Base-by-base conservation (phyloP, 1,140 invertebrate species). In the Lepidostoma basale region DNA sequence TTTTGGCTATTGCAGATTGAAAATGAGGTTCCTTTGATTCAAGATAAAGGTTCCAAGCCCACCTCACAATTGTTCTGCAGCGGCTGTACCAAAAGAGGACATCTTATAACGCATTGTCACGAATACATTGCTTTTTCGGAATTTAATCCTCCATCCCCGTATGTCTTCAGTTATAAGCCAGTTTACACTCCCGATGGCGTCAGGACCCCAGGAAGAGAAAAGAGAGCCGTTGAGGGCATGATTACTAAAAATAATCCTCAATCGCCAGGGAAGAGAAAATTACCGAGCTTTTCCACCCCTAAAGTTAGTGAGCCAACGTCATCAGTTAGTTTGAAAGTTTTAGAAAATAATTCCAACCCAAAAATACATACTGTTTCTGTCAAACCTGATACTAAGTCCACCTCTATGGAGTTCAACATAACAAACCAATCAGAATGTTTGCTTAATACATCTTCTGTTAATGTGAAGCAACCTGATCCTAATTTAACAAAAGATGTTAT, bases 1-100 rank as follows among this genome's bases (percentile, higher is more conserved):
- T 39, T 66, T 58, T 47, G n/a, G n/a, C n/a, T n/a, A n/a, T 72
- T 72, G 10, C 56, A 72, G 70, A 23, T 58, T 2, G 65, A 23
- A 30, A 68, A 68, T 56, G 66, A 68, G 62, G 58, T 62, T 33
- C 70, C 70, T 44, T 39, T 72, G 36, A 58, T 65, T 30, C 42
- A 72, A 62, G 62, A 72, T 26, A 72, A 28, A 25, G 18, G 22
- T 20, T 54, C 30, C 16, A 72, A 65, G 33, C 20, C 42, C 2
- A 23, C 8, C 3, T 52, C 60, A 9, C 62, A 54, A 18, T 25
- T 62, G 12, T 68, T 45, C 36, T 72, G 70, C 54, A 72, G 70
- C 20, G 66, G 66, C 10, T 72, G 70, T 54, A 59, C 66, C 6
- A 58, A 45, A 44, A 44, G 58, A 47, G 70, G 70, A 28, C 70